A percentile compares a stretch with the other conserved stretches of the same genome.
Evolutionary conservation across 2,797 vertebrate genomes (phyloP).

Genomic region (Lagocephalus sceleratus): DNA sequence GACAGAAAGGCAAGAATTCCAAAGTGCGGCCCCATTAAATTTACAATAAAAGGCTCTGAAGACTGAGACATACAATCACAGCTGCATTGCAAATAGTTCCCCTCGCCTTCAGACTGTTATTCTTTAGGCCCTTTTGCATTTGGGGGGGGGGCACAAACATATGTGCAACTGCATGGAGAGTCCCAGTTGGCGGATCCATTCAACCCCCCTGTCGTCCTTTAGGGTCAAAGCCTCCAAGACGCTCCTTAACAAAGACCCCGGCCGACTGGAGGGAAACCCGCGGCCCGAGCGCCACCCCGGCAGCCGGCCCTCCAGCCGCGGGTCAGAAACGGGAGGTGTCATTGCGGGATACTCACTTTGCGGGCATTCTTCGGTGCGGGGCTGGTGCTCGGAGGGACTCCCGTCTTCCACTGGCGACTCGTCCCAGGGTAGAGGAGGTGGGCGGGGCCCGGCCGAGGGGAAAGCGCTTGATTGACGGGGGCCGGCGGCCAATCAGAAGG

Average conservation of each 20-base stretch:
- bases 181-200: conserved; percentile 55
- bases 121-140: background rate
- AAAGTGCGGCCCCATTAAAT: too few relatives aligned
- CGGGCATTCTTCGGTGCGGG: conserved; percentile 64
- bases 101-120: too few relatives aligned
- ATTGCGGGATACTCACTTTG: conserved; percentile 70
- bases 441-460: conserved; percentile 35
- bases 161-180: conserved; percentile 13
- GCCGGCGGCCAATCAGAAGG: conserved; percentile 32
- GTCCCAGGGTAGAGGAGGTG: conserved; percentile 28
- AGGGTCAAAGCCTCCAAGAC: conserved; percentile 32
- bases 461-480: conserved; percentile 57
- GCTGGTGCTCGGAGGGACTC: conserved; percentile 39
- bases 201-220: conserved; percentile 39
- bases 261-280: conserved; percentile 5
- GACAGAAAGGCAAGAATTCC: too few relatives aligned
- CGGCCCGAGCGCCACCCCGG: conserved; percentile 1
- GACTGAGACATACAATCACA: too few relatives aligned
- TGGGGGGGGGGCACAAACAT: background rate
- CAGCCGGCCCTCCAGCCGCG: conserved; percentile 1
- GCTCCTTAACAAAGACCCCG: conserved; percentile 47
- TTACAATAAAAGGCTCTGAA: too few relatives aligned
- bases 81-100: too few relatives aligned
- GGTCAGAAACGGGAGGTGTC: conserved; percentile 32
- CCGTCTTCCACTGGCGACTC: conserved; percentile 42